Base-by-base conservation (phyloP, 2,888 invertebrate genomes). In the Malachius bipustulatus region DNA sequence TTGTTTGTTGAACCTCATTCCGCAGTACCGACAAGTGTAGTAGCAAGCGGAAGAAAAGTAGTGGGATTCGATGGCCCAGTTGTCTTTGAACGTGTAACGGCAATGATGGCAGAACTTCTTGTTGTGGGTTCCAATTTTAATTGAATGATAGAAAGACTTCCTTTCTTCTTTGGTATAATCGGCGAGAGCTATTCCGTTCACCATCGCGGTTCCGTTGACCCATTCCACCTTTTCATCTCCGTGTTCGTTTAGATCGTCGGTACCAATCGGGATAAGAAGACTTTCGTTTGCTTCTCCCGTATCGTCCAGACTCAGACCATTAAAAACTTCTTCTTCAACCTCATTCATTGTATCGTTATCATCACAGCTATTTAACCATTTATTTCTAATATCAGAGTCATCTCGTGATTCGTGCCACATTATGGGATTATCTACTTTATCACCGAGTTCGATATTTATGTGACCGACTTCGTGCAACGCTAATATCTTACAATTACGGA, bases 51-150 rank as follows among this genome's bases (percentile, higher is more conserved):
- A 48, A 3, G 59, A 60, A 40, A 62, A 57, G 40, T 62, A 63
- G 37, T 63, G 63, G 8, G 55, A 53, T 39, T 63, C 63, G 10
- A 63, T 62, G 1, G 62, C 60, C 63, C 63, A 63, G 36, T 62
- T 63, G 42, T 63, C 63, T 44, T 63, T 63, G 37, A 62, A 63
- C 4, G 57, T 59, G 42, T 61, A 62, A 8, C 63, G 50, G 43
- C 63, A 63, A 12, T 62, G 37, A 3, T 58, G 51, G 35, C 63
- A 63, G 42, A 62, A 62, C 41, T 61, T 57, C 30, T 55, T 55
- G 28, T 55, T 56, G n/a, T 56, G 52, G 0, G 59, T 59, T 14
- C 54, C 55, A 12, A 63, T 50, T 12, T 55, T 44, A 43, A 62
- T 56, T n/a, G 55, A 52, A 40, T 54, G 55, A 36, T 60, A 63